Conservation (phyloP, 30 jellyfish, hydroid and myxozoan species). For the Aurelia aurita complex sp. Pacific region DNA sequence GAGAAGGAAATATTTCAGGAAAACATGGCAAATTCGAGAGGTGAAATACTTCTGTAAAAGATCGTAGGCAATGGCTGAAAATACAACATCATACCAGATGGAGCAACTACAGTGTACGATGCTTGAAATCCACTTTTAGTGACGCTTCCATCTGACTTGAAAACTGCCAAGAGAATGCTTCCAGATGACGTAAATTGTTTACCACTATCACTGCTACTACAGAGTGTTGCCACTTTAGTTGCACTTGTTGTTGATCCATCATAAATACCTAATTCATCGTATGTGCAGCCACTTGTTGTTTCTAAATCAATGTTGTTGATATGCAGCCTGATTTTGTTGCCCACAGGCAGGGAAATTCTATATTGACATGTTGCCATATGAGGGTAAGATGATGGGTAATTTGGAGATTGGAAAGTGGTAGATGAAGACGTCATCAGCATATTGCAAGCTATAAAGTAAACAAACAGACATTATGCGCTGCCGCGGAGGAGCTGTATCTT, state of each 20-base stretch:
- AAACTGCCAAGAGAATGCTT: background rate
- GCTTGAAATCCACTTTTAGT: slow-evolving; percentile 4
- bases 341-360: background rate
- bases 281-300: background rate
- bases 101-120: too few species aligned
- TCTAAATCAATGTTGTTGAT: background rate
- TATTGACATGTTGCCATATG: background rate
- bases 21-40: too few species aligned
- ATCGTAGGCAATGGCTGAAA: too few species aligned
- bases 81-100: too few species aligned
- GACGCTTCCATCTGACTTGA: slow-evolving; percentile 1
- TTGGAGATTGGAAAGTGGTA: background rate
- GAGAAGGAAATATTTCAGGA: too few species aligned
- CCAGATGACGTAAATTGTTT: background rate
- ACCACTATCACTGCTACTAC: background rate
- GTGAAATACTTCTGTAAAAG: too few species aligned
- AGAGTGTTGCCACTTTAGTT: background rate
- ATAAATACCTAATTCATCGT: background rate
- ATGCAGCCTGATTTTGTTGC: background rate
- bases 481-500: too few species aligned
- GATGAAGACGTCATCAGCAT: background rate
- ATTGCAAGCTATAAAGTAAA: background rate
- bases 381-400: background rate
- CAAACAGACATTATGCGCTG: too few species aligned
- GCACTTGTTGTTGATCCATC: background rate